Percentiles rank a stretch among this genome's conserved stretches.
These are phyloP conservation scores for Volucella inanis DNA, from an alignment of 2,888 invertebrate genomes.

Conservation along the genomic window DNA sequence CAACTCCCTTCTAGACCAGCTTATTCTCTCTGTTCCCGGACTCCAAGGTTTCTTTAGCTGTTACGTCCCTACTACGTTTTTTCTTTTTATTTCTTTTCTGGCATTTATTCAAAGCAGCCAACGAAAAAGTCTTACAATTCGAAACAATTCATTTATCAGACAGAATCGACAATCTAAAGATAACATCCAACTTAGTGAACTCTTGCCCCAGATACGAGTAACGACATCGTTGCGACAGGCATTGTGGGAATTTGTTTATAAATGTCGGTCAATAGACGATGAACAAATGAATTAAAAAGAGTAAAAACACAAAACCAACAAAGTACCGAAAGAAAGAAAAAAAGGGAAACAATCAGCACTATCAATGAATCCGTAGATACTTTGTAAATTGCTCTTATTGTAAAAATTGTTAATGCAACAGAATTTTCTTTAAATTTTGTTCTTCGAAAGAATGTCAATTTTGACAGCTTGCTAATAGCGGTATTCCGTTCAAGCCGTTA, in stretches of 20 bases:
- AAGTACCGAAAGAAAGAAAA: not conserved
- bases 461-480: too few relatives aligned
- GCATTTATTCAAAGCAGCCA: slow-evolving; percentile 48
- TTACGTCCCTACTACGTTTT: not conserved
- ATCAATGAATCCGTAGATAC: too few relatives aligned
- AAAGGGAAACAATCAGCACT: not conserved
- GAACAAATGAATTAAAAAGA: slow-evolving; percentile 1
- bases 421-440: too few relatives aligned
- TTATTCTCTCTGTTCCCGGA: not conserved
- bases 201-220: slow-evolving; percentile 68
- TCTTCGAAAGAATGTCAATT: too few relatives aligned
- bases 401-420: too few relatives aligned
- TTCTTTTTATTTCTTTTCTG: slow-evolving; percentile 48
- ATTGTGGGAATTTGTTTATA: slow-evolving; percentile 59
- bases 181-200: slow-evolving; percentile 71
- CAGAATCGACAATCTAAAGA: slow-evolving; percentile 65
- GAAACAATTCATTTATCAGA: slow-evolving; percentile 56
- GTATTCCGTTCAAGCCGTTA: too few relatives aligned
- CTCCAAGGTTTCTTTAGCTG: slow-evolving; percentile 12
- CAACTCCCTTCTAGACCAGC: too few relatives aligned
- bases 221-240: slow-evolving; percentile 44
- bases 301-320: not conserved
- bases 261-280: slow-evolving; percentile 66
- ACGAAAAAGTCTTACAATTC: slow-evolving; percentile 29
- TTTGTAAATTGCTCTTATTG: too few relatives aligned